Base-by-base conservation (phyloP, 2,797 vertebrate species). In the Microctenopoma lineatum region DNA sequence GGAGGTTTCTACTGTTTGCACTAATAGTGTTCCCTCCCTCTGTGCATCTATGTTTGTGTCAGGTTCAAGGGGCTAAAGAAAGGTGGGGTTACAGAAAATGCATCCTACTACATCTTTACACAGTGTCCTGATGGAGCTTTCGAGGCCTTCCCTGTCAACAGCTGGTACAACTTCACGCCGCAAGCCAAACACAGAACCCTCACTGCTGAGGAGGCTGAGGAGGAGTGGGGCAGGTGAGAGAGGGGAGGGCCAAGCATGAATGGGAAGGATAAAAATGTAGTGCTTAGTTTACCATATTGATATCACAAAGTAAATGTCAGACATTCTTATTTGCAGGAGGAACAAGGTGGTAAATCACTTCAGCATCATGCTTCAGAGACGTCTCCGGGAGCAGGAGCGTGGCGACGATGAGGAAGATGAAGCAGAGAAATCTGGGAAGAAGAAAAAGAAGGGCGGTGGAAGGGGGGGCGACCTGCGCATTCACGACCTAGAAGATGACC, bases 301-400 rank as follows among this genome's bases (percentile, higher is more conserved):
- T 58, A 34, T 18, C 3, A 53, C 13, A 63, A 50, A 12, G 0
- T 61, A 26, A 3, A 58, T 16, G 1, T 55, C 8, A 7, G 2
- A 27, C 1, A 13, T 47, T 54, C 0, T 7, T 26, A 42, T 15
- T 46, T 58, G 0, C 78, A 98, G 97, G 87, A 93, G 97, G 68
- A 97, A 97, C 92, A 98, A 97, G 74, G 96, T 98, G 47, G 93
- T 97, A 71, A 98, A 98, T 87, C 96, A 97, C 91, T 98, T 98
- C 90, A 97, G 93, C 90, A 98, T 98, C 87, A 97, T 98, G 97
- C 95, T 97, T 75, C 97, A 98, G 89, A 94, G 95, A 41, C 94
- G 96, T 4, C 90, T 97, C 29, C 92, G 95, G 60, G 96, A 96
- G 82, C 94, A 95, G 76, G 96, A 95, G 60, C 92, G 90, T 0